These are phyloP conservation scores for Xestia ashworthii DNA, from an alignment of 2,888 invertebrate genomes.

Conservation along the genomic window DNA sequence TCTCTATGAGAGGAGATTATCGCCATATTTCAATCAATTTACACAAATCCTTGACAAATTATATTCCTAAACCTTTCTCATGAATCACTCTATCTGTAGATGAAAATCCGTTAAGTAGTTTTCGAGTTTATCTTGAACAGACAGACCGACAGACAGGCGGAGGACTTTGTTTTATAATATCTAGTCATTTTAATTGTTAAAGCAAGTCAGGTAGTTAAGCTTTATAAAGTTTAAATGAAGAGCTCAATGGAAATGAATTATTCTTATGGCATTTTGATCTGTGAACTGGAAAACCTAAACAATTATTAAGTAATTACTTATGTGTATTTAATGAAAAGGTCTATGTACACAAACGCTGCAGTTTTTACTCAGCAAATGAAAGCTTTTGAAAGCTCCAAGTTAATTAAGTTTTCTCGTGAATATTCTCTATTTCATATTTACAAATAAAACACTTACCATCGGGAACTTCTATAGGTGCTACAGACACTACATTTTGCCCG, in stretches of 20 bases:
- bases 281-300: not conserved
- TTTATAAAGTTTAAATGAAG: not conserved
- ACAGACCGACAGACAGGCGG: not conserved
- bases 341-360: not conserved
- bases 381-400: not conserved
- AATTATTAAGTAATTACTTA: not conserved
- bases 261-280: too few species aligned
- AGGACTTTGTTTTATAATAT: not conserved
- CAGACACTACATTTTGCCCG: conserved; percentile 89
- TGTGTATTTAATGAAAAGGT: not conserved
- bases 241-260: not conserved
- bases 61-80: not conserved
- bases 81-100: too few species aligned
- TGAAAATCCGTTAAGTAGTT: too few species aligned
- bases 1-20: too few species aligned
- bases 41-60: not conserved
- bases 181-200: not conserved
- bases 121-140: not conserved
- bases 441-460: conserved; percentile 82
- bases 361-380: conserved; percentile 1
- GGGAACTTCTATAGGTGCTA: conserved; percentile 88
- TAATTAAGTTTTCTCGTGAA: conserved; percentile 21
- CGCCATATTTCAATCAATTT: not conserved
- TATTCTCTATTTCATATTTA: conserved; percentile 50
- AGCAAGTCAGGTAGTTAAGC: not conserved